Evolutionary conservation across 2,113 vertebrate species (phyloP).

Genomic region (Thunnus thynnus): DNA sequence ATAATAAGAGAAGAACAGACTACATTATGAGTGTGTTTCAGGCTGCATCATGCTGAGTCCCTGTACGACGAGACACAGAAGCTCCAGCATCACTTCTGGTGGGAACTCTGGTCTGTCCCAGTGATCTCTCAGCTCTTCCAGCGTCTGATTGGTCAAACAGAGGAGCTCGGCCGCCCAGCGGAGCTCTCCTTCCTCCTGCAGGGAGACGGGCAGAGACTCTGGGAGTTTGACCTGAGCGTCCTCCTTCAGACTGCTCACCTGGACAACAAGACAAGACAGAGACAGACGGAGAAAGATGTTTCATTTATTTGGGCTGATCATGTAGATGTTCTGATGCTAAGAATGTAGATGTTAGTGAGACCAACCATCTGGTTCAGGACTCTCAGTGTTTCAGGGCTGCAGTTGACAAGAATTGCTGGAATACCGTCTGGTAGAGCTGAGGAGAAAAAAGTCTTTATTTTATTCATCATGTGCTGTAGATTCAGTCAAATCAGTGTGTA

Average conservation of each 20-base stretch:
- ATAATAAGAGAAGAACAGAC: no score
- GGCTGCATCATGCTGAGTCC: conserved; percentile 11
- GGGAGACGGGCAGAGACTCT: neutral
- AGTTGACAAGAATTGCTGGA: neutral
- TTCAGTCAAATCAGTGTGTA: no score
- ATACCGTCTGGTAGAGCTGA: neutral
- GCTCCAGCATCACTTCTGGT: neutral
- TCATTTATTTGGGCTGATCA: no score
- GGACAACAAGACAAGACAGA: neutral
- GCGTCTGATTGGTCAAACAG: neutral
- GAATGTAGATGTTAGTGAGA: neutral
- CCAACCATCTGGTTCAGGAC: neutral
- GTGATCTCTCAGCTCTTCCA: neutral
- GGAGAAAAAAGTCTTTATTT: neutral
- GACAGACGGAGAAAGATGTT: no score
- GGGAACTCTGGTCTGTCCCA: neutral
- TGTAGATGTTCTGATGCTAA: no score
- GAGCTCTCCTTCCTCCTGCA: conserved; percentile 19
- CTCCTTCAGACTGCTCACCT: conserved; percentile 17
- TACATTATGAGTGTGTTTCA: neutral
- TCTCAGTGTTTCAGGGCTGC: neutral
- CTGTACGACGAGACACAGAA: conserved; percentile 5
- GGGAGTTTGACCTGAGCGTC: neutral
- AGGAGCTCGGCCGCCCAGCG: conserved; percentile 11
- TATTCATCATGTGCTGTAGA: no score